phyloP scores from a whole-genome alignment of 2,888 invertebrate species.

The Ophioninae sp. region DNA sequence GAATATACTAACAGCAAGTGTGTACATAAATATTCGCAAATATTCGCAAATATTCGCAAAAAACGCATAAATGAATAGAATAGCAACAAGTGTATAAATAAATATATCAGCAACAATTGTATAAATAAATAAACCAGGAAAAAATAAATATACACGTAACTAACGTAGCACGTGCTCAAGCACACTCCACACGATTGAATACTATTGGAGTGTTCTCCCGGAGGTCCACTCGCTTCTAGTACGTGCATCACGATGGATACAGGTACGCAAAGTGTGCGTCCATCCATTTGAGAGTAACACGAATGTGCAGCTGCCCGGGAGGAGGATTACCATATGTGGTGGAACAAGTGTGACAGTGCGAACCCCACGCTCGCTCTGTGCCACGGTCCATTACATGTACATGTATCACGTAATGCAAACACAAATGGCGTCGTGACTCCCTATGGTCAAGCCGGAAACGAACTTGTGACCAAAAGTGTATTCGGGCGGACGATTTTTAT shows the following conservation, averaged over 20 bases:
- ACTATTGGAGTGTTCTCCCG: conserved; percentile 11
- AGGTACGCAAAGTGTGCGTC: neutral
- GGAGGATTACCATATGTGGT: conserved; percentile 43
- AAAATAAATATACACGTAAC: neutral
- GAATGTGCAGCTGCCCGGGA: conserved; percentile 30
- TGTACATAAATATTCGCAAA: no score
- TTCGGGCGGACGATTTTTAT: conserved; percentile 17
- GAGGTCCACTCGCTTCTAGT: conserved; percentile 17
- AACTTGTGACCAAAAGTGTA: conserved; percentile 61
- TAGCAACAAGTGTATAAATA: no score
- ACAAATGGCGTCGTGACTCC: conserved; percentile 9
- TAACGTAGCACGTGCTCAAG: neutral
- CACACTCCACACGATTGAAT: conserved; percentile 18
- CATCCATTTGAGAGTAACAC: conserved; percentile 27
- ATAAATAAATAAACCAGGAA: no score
- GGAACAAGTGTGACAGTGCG: conserved; percentile 7
- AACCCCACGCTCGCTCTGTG: neutral
- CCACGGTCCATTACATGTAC: conserved; percentile 1
- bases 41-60: no score
- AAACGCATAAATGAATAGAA: no score
- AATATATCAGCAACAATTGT: no score
- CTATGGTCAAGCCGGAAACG: conserved; percentile 59
- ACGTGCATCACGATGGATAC: neutral
- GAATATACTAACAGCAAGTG: no score
- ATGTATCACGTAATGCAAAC: conserved; percentile 1